These are phyloP conservation scores for Cyclargus thomasi DNA, from an alignment of 1,140 invertebrate species.

Conservation along the genomic window DNA sequence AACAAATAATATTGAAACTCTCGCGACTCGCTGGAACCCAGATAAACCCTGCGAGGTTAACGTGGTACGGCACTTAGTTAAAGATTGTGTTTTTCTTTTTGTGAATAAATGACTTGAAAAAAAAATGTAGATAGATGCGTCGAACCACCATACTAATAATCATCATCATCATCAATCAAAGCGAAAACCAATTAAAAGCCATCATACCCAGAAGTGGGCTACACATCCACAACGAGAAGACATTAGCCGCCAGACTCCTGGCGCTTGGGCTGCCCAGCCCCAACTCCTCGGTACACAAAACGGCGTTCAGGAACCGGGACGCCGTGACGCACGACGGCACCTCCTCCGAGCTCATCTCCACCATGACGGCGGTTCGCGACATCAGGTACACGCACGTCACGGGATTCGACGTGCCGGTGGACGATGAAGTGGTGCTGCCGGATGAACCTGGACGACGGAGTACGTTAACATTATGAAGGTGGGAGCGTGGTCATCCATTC, in stretches of 20 bases:
- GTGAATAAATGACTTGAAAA: too few relatives aligned
- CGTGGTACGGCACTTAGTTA: too few relatives aligned
- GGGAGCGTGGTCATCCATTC: too few relatives aligned
- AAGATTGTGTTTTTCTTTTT: too few relatives aligned
- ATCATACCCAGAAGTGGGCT: slow-evolving; percentile 77
- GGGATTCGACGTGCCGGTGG: slow-evolving; percentile 53
- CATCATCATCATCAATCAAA: too few relatives aligned
- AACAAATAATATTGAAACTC: too few relatives aligned
- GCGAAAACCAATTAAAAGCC: too few relatives aligned
- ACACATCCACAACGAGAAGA: slow-evolving; percentile 81
- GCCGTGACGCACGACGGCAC: slow-evolving; percentile 77
- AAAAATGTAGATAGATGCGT: too few relatives aligned
- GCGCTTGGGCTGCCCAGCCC: slow-evolving; percentile 74
- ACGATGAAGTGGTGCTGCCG: slow-evolving; percentile 59
- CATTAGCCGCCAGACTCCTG: slow-evolving; percentile 77
- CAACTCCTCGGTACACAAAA: slow-evolving; percentile 78
- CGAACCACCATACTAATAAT: too few relatives aligned
- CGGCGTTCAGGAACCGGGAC: slow-evolving; percentile 76
- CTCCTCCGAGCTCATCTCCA: slow-evolving; percentile 79
- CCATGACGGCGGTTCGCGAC: slow-evolving; percentile 79
- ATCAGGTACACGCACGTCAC: slow-evolving; percentile 80
- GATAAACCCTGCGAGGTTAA: too few relatives aligned
- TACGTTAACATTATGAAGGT: too few relatives aligned
- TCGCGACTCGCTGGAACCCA: too few relatives aligned
- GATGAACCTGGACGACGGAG: slow-evolving; percentile 58